phyloP scores from a whole-genome alignment of 2,113 vertebrate genomes.

The Thamnophis sirtalis region DNA sequence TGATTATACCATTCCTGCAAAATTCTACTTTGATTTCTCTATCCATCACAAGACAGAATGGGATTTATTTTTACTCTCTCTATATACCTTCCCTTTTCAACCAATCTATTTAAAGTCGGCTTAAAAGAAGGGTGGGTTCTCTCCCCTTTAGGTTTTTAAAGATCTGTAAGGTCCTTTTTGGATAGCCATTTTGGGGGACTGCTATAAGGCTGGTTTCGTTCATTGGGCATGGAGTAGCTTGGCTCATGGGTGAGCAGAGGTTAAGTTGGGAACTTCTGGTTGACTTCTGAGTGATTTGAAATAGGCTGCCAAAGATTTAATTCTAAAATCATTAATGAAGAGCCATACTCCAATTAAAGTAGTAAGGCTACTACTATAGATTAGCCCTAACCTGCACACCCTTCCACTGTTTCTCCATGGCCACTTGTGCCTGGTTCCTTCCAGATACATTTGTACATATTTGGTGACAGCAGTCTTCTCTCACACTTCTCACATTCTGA shows the following conservation, averaged over 20 bases:
- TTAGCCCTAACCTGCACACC: not conserved
- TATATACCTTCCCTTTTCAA: not conserved
- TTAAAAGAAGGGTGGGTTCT: not conserved
- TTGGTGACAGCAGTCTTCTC: not conserved
- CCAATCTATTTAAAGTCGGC: not conserved
- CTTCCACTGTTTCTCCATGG: not conserved
- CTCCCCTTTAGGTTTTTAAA: not conserved
- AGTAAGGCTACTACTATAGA: not conserved
- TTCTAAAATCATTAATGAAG: not conserved
- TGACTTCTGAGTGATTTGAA: not conserved
- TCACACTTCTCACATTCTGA: not conserved
- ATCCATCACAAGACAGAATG: not conserved
- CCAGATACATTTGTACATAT: not conserved
- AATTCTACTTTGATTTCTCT: not conserved
- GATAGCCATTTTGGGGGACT: not conserved
- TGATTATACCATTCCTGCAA: not conserved
- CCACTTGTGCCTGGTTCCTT: not conserved
- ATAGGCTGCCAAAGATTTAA: not conserved
- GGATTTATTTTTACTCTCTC: not conserved
- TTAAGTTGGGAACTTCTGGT: not conserved
- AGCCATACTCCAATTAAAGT: not conserved
- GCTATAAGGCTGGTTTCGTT: not conserved
- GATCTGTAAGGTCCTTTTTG: not conserved
- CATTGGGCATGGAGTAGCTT: not conserved
- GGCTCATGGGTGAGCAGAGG: not conserved